Evolutionary conservation across 2,888 invertebrate genomes (phyloP), one percentile per base, ranked within the genome.

Genomic region (Taphrorychus bicolor): DNA sequence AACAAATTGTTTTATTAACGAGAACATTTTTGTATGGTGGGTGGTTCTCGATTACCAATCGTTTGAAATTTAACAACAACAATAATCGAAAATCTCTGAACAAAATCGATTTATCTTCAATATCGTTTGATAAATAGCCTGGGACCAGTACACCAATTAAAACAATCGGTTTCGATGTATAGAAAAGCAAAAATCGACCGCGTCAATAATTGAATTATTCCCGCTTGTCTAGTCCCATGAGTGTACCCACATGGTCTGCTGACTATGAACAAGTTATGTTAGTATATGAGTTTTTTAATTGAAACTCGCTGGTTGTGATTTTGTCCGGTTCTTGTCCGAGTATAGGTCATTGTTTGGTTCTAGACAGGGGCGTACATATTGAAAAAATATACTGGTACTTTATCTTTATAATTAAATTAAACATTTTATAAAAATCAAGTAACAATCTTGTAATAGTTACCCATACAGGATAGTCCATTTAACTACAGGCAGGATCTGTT

Each of bases 201-300:
- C 53, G 32, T n/a, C 32, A 16, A 17, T 66, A 66, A 66, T 66
- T 66, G 66, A 66, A 66, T 66, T 66, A 66, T 56, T 61, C 22
- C 14, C 66, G 66, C 66, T 61, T 66, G 66, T 66, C 66, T 66
- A 66, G 66, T 60, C 56, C 62, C 56, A 42, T 66, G 56, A 61
- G 52, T 56, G 53, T 61, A 58, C 66, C 66, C 66, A 66, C 66
- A 66, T 66, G 52, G 66, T 52, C 51, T 57, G 60, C 54, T 51
- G 54, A 40, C 56, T 51, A 17, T 49, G 58, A 66, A 60, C 60
- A 45, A 56, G 60, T 66, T 60, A 56, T 45, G n/a, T 32, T 54
- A 21, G 19, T 51, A 21, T n/a, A n/a, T 32, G 17, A 24, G 54
- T 57, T 42, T 54, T 57, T 40, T 11, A 42, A 41, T 57, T 14